Base-by-base conservation (phyloP, 2,888 invertebrate species). In the Melitaea athalia region DNA sequence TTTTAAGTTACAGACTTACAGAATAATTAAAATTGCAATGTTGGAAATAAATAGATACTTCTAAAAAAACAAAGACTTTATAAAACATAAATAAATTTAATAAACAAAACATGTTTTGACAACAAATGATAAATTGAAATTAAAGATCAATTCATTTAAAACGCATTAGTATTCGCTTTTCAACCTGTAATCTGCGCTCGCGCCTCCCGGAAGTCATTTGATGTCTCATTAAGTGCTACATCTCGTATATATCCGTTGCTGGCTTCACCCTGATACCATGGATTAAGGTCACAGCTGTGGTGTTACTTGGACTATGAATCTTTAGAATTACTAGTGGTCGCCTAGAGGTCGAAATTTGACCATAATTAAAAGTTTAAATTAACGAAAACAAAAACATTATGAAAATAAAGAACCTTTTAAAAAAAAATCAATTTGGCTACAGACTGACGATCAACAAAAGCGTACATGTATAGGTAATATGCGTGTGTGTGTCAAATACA, bases 161-260 rank as follows among this genome's bases (percentile, higher is more conserved):
- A 68, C 63, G 65, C 72, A 73, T 74, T 71, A 72, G 69, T 55
- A 69, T 68, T 67, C 59, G 50, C 38, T 59, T 67, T 45, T 64
- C 53, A 43, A 45, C 52, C 61, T 68, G 64, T 69, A 74, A 75
- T 72, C 72, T 75, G 74, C 72, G 75, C 76, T 75, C 75, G 76
- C 73, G 76, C 74, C 72, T 73, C 69, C 72, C 71, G 71, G 72
- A 75, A 73, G 72, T 71, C 71, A 72, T 64, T 71, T 67, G 64
- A 67, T 69, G 64, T 66, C 76, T 74, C 73, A 76, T 77, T 76
- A 76, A 65, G 59, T 67, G 68, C 64, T 72, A 70, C 70, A 67
- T 67, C 63, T 57, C 73, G 71, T 72, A 75, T 77, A 72, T 73
- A 72, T 65, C 72, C 69, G 62, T 71, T 72, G 75, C 77, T 67